Evolutionary conservation across 2,797 vertebrate genomes (phyloP).

Genomic region (Oceanodroma leucorhoa): DNA sequence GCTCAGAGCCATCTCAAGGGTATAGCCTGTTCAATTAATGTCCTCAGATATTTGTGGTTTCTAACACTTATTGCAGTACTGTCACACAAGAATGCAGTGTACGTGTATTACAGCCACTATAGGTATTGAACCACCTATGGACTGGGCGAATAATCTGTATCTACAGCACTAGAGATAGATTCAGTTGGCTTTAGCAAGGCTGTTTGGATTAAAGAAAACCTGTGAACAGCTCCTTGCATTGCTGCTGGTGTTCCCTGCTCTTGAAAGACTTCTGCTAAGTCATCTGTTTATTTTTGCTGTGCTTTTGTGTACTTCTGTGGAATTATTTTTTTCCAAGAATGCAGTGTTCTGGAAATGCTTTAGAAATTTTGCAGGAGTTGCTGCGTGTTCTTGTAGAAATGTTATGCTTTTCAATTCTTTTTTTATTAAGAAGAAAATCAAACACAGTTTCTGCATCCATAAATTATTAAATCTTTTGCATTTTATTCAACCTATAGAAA

Average conservation of each 20-base stretch:
- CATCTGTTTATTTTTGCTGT: not conserved
- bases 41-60: slow-evolving; percentile 31
- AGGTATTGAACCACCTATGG: not conserved
- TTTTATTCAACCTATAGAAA: not conserved
- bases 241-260: not conserved
- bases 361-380: not conserved
- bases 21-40: slow-evolving; percentile 35
- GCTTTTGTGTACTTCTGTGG: not conserved
- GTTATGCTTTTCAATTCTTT: not conserved
- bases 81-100: slow-evolving; percentile 1
- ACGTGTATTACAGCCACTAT: not conserved
- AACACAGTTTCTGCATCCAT: not conserved
- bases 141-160: slow-evolving; percentile 2
- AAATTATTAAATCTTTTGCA: not conserved
- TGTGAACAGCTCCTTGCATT: not conserved
- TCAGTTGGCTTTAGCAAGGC: not conserved
- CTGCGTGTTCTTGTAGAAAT: not conserved
- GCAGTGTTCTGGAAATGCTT: not conserved
- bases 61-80: not conserved
- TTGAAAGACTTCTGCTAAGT: not conserved
- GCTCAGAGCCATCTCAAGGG: slow-evolving; percentile 25
- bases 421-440: not conserved
- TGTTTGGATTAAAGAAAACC: not conserved
- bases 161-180: not conserved
- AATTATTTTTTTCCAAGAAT: not conserved